Evolutionary conservation across 1,140 invertebrate genomes (phyloP).

Genomic region (Thereuonema tuberculata): DNA sequence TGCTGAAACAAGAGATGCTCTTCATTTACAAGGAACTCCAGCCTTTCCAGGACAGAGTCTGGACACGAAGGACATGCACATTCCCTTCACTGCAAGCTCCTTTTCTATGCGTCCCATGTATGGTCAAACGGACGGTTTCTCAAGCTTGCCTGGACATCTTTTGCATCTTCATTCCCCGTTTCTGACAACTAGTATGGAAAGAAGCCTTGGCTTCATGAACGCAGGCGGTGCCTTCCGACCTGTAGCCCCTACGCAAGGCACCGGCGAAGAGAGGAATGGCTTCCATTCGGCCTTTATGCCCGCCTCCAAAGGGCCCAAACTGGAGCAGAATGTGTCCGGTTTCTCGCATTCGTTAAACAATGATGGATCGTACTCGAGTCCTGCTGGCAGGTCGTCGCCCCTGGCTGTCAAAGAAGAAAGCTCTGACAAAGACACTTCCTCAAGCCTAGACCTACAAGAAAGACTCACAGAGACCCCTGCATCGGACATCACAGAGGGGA

Average conservation of each 20-base stretch:
- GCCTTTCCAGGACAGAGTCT: slow-evolving; percentile 9
- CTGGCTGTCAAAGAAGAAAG: slow-evolving; percentile 1
- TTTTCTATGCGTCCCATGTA: slow-evolving; percentile 34
- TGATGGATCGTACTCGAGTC: neutral
- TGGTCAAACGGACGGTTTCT: slow-evolving; percentile 38
- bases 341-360: neutral
- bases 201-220: slow-evolving; percentile 18
- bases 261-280: slow-evolving; percentile 30
- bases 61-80: slow-evolving; percentile 38
- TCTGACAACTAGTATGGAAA: slow-evolving; percentile 26
- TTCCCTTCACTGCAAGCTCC: slow-evolving; percentile 36
- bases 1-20: slow-evolving; percentile 51
- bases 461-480: slow-evolving; percentile 1
- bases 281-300: slow-evolving; percentile 41
- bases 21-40: slow-evolving; percentile 57
- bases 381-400: neutral
- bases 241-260: slow-evolving; percentile 19
- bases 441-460: slow-evolving; percentile 1
- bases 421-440: slow-evolving; percentile 3
- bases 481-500: slow-evolving; percentile 6
- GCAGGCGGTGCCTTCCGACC: slow-evolving; percentile 31
- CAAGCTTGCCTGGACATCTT: slow-evolving; percentile 38
- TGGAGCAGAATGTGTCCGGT: neutral
- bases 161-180: slow-evolving; percentile 41
- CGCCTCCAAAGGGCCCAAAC: slow-evolving; percentile 18